Percentiles rank a stretch among this genome's conserved stretches.
phyloP scores from a whole-genome alignment of 2,888 invertebrate species.

The Operophtera brumata region DNA sequence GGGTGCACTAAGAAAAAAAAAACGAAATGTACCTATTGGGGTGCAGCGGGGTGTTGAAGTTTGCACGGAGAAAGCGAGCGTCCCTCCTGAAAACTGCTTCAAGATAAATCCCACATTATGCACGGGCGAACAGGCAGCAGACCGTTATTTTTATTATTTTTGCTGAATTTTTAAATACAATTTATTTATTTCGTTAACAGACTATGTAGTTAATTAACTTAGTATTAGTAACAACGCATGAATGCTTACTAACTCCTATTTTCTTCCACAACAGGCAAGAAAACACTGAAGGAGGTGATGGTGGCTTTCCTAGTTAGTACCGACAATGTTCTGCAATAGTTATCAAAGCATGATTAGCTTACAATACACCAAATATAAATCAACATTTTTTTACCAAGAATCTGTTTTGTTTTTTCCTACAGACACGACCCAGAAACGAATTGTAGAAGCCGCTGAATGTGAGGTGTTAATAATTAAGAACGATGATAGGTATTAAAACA shows the following conservation, averaged over 20 bases:
- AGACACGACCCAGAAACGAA: slow-evolving; percentile 46
- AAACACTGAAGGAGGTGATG: slow-evolving; percentile 24
- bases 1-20: no score
- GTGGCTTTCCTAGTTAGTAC: slow-evolving; percentile 21
- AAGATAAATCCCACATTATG: no score
- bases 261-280: slow-evolving; percentile 42
- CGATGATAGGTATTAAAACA: slow-evolving; percentile 69
- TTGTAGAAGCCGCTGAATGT: slow-evolving; percentile 35
- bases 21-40: no score
- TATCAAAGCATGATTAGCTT: slow-evolving; percentile 24
- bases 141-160: no score
- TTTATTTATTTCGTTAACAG: no score
- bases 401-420: slow-evolving; percentile 42
- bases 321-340: slow-evolving; percentile 12
- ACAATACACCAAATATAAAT: slow-evolving; percentile 17
- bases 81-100: no score
- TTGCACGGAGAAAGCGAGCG: no score
- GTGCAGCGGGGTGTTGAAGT: no score
- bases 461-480: slow-evolving; percentile 21
- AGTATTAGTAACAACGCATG: neutral
- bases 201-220: no score
- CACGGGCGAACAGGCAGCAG: no score
- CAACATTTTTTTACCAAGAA: slow-evolving; percentile 11
- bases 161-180: no score
- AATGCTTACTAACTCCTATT: slow-evolving; percentile 8